These are phyloP conservation scores for Octodon degus DNA, from an alignment of 2,113 vertebrate genomes.

Conservation along the genomic window DNA sequence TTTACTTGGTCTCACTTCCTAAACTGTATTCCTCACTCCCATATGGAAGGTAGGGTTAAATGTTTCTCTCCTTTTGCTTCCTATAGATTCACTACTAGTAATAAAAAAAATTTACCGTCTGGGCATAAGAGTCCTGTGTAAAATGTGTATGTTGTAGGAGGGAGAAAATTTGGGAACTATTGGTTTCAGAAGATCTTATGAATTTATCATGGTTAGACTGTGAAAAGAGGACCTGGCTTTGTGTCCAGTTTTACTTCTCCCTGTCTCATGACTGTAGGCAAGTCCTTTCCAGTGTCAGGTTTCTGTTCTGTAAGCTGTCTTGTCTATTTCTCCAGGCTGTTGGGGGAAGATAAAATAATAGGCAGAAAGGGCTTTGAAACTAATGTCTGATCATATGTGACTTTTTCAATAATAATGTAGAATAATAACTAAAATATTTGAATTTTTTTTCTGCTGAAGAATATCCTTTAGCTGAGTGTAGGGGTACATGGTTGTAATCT, in stretches of 20 bases:
- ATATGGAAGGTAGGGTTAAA: background rate
- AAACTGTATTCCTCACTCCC: background rate
- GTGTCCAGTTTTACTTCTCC: background rate
- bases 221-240: slow-evolving; percentile 4
- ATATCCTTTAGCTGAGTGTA: background rate
- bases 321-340: background rate
- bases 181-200: background rate
- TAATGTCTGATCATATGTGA: background rate
- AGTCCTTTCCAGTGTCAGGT: background rate
- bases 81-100: background rate
- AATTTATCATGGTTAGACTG: background rate
- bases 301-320: slow-evolving; percentile 4
- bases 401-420: slow-evolving; percentile 13
- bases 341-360: background rate
- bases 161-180: background rate
- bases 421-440: slow-evolving; percentile 37
- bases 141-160: background rate
- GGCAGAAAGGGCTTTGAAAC: background rate
- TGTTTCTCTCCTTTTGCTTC: background rate
- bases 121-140: background rate
- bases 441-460: slow-evolving; percentile 1
- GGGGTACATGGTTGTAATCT: background rate
- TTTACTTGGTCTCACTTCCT: background rate
- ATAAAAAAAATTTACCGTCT: background rate
- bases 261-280: background rate